Evolutionary conservation across 2,113 vertebrate genomes (phyloP), one percentile per base, ranked within the genome.

Genomic region (Alosa alosa): DNA sequence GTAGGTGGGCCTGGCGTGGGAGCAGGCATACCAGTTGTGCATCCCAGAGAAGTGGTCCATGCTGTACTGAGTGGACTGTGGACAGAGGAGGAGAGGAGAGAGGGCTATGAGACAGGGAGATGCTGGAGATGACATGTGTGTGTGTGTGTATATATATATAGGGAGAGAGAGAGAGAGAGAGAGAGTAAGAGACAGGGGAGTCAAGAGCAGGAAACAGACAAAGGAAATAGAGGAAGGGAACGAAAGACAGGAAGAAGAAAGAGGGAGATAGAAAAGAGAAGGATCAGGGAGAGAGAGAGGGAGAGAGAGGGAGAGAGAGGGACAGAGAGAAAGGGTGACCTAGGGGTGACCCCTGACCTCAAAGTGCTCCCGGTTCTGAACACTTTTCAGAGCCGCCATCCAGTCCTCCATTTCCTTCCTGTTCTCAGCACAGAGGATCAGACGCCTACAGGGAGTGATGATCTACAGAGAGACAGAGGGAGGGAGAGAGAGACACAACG

Each of bases 321-420:
- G 39, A 25, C 9, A 36, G 47, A 22, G 36, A 45, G 81, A 22
- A 9, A 64, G n/a, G 11, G 11, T 22, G 44, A 86, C 6, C 20
- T 18, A 11, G 39, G n/a, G n/a, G 44, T 13, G n/a, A 20, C 6
- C 44, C 5, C 36, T 52, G 17, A 99, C 98, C 97, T 99, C 97
- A 92, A 98, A 98, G 88, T 97, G 97, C 84, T 98, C 97, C 84
- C 95, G 91, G 94, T 95, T 99, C 94, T 99, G 98, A 52, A 98
- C 95, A 44, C 95, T 96, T 86, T 96, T 97, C 90, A 99, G 93
- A 0, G 96, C 97, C 5, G 97, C 95, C 82, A 99, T 99, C 98
- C 98, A 99, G 52, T 99, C 98, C 92, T 99, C 98, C 98, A 99
- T 99, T 89, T 99, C 98, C 90, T 99, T 99, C 87, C 98, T 96